phyloP scores from a whole-genome alignment of 1,140 invertebrate genomes.

The Proales similis region DNA sequence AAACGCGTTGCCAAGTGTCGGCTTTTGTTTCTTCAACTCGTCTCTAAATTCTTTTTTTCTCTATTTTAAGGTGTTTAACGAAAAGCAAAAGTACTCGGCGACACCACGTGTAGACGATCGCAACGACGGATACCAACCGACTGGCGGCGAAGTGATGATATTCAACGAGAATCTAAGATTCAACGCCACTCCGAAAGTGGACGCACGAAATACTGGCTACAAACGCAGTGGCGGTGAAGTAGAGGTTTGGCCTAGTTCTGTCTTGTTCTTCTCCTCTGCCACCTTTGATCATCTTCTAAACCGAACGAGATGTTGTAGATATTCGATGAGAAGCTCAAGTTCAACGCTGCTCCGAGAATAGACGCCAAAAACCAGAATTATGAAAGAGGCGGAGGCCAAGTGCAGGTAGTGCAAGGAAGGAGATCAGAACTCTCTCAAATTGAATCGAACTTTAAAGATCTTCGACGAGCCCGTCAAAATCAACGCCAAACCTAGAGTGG shows the following conservation, averaged over 20 bases:
- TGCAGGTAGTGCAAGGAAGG: neutral
- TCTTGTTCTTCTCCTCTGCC: neutral
- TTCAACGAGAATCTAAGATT: constrained; percentile 16
- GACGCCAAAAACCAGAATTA: constrained; percentile 12
- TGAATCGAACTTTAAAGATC: too few relatives aligned
- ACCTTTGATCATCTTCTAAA: too few relatives aligned
- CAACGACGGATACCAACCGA: neutral
- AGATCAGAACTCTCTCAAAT: too few relatives aligned
- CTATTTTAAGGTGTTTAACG: neutral
- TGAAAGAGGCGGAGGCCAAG: neutral
- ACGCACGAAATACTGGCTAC: constrained; percentile 9
- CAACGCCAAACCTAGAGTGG: neutral
- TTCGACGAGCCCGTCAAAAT: constrained; percentile 19
- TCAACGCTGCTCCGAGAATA: constrained; percentile 4
- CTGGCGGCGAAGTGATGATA: neutral
- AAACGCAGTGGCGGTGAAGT: constrained; percentile 7
- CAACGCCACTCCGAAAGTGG: constrained; percentile 11
- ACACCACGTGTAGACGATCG: neutral
- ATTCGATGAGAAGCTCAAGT: constrained; percentile 8
- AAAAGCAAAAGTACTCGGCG: neutral
- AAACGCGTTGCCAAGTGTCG: too few relatives aligned
- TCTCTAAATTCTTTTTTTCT: too few relatives aligned
- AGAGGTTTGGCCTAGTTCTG: neutral
- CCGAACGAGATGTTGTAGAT: too few relatives aligned
- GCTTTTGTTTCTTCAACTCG: too few relatives aligned